These are phyloP conservation scores for mouse (Mus musculus) DNA, from an alignment of 2,113 vertebrate genomes.

Conservation along the genomic window GRCm39 chr13:19521001-19521500, in stretches of 20 bases:
- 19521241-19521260: background rate
- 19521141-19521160: conserved; percentile 55
- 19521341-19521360: background rate
- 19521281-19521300: background rate
- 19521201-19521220: background rate
- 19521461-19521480: too few species aligned
- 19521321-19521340: background rate
- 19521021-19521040: conserved; percentile 26
- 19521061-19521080: background rate
- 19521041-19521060: conserved; percentile 58
- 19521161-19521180: background rate
- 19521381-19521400: background rate
- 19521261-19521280: background rate
- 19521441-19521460: fast-evolving
- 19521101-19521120: background rate
- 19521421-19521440: fast-evolving
- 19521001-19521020: background rate
- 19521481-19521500: background rate
- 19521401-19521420: background rate
- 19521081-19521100: background rate
- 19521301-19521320: background rate
- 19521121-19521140: background rate
- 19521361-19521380: background rate
- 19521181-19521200: background rate
- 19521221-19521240: background rate